These are phyloP conservation scores for Polymixis flavicincta DNA, from an alignment of 2,888 invertebrate species.

Conservation along the genomic window DNA sequence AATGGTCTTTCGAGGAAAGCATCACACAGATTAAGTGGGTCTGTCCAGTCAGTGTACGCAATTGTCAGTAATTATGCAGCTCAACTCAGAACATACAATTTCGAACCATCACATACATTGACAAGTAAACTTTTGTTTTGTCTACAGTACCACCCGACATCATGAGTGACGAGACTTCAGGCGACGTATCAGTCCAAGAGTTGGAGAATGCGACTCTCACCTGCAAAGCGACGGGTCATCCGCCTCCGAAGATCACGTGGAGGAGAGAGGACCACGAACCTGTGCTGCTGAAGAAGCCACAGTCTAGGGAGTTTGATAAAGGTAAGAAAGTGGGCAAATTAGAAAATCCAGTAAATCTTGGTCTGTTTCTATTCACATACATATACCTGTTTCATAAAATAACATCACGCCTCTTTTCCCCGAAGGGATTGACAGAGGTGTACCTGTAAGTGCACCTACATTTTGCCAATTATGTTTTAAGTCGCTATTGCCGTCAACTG, in stretches of 20 bases:
- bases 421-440: too few species aligned
- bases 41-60: too few species aligned
- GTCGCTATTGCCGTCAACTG: too few species aligned
- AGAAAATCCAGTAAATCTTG: not conserved
- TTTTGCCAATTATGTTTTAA: too few species aligned
- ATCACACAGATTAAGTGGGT: too few species aligned
- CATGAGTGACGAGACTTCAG: constrained; percentile 94
- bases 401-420: too few species aligned
- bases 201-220: constrained; percentile 95
- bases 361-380: not conserved
- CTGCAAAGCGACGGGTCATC: constrained; percentile 96
- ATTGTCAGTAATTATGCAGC: too few species aligned
- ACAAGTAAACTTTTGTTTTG: constrained; percentile 41
- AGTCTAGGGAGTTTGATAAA: constrained; percentile 87
- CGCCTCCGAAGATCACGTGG: constrained; percentile 96
- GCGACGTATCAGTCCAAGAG: constrained; percentile 95
- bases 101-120: not conserved
- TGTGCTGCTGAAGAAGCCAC: constrained; percentile 90
- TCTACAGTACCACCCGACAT: constrained; percentile 94
- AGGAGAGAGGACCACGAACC: constrained; percentile 94
- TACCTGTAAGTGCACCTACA: too few species aligned
- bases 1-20: too few species aligned
- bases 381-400: not conserved
- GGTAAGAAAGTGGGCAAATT: constrained; percentile 69
- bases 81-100: too few species aligned